Evolutionary conservation across 2,113 vertebrate species (phyloP), one percentile per base, ranked within the genome.

Genomic region (Ctenomys sociabilis): DNA sequence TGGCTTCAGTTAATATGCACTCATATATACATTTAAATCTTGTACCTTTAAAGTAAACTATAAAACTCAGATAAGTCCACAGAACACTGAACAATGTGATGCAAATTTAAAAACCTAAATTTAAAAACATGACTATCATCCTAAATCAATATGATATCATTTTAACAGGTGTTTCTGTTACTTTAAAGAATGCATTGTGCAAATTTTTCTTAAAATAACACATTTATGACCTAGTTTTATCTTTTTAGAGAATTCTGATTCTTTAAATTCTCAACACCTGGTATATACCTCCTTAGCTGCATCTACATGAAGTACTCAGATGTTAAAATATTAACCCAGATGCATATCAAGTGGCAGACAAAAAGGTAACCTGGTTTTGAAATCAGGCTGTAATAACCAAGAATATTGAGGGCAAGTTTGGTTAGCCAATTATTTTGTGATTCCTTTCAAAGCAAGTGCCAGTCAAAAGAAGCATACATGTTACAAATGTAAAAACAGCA

Each of bases 331-430:
- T 75, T 93, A 95, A 86, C 21, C 45, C n/a, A 84, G 59, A 73
- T 96, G 32, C 64, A 92, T 40, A 59, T 72, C 63, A 28, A 90
- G 40, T 30, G 57, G 54, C 30, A 84, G 40, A 87, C 4, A 43
- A 88, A 88, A 92, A 89, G 26, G 72, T 73, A 92, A 84, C 57
- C 26, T 45, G 13, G 59, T 88, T 81, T 73, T 19, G 89, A 96
- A 93, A 91, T 37, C 72, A 81, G 63, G 40, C 16, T 64, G 73
- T 37, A 81, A 63, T n/a, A 64, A 91, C 72, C 70, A 77, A 87
- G 32, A 66, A 14, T 68, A 54, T 66, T 26, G 73, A 90, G 68
- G 73, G 26, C 28, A 83, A 73, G 21, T 86, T 59, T 54, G 32
- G 32, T 57, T 70, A 43, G 12, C 72, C 22, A 59, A 63, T 88